Evolutionary conservation across 1,140 invertebrate species (phyloP), one percentile per base, ranked within the genome.

Genomic region (Anoplolepis gracilipes): DNA sequence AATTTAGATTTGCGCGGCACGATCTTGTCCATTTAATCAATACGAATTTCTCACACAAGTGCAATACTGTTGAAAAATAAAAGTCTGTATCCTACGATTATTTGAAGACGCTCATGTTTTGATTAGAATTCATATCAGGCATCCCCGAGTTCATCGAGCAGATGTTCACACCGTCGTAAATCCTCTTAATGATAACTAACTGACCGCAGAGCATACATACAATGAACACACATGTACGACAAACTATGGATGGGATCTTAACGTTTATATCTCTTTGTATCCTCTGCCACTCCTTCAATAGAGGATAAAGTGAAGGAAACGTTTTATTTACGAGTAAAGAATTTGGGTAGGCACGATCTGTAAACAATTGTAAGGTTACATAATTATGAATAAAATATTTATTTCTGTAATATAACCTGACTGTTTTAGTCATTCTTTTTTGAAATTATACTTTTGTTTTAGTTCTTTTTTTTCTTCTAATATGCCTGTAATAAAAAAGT

Each of bases 101-200:
- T 42, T 42, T 6, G 36, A 28, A n/a, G 16, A 49, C 13, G 5
- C 30, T 57, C n/a, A 28, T 7, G 16, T 11, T 42, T 30, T 22
- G 8, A n/a, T 75, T 64, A 46, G 28, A 30, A 25, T 28, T 10
- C 22, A 30, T 13, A n/a, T 53, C 42, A 72, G 13, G 10, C 5
- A 1, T 61, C 8, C 28, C 22, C 33, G 22, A 77, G 57, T 64
- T 64, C 36, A 77, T 77, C 11, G 57, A 62, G 11, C 59, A 77
- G 30, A 19, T 59, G 57, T 28, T 64, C 59, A 77, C 59, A 19
- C 25, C 36, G 59, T 39, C 57, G 25, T 77, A 77, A 77, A 25
- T 64, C 59, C 59, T 77, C 57, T 19, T 64, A 77, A 64, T 64
- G 59, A 62, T 64, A 77, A 62, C 25, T 42, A 76, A 76, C 73